Evolutionary conservation across 53 echinoderm and acorn worm species (phyloP).

Genomic region (Mesocentrotus franciscanus): DNA sequence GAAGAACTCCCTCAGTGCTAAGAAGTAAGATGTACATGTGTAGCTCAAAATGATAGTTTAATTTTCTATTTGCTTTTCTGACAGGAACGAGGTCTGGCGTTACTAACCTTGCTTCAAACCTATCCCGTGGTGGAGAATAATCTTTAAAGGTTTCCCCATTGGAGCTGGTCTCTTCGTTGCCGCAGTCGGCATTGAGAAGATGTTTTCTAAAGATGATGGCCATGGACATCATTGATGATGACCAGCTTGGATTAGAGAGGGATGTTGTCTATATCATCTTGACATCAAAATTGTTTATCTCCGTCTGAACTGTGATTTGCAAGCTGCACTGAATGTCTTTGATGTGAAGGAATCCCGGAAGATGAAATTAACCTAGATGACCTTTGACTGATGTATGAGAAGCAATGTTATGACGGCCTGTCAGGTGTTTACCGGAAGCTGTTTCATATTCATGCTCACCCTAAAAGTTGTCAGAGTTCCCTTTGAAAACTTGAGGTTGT

Average conservation of each 20-base stretch:
- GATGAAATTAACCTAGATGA: background rate
- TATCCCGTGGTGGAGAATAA: constrained; percentile 58
- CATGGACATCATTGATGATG: constrained; percentile 78
- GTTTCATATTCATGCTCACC: background rate
- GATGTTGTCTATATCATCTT: constrained; percentile 4
- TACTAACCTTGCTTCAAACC: constrained; percentile 80
- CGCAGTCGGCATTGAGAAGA: constrained; percentile 82
- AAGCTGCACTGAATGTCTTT: constrained; percentile 27
- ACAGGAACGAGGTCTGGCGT: constrained; percentile 96
- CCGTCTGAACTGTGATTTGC: constrained; percentile 55
- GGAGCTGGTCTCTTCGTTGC: constrained; percentile 83
- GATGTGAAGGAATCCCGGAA: background rate
- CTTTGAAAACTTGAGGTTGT: background rate
- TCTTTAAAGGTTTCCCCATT: constrained; percentile 83
- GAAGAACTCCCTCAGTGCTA: too few relatives aligned
- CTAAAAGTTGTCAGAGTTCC: background rate
- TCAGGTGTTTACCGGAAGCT: background rate
- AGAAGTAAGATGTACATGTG: too few relatives aligned
- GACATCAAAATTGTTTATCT: background rate
- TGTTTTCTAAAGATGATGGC: constrained; percentile 72
- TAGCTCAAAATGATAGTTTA: background rate
- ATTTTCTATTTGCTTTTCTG: background rate
- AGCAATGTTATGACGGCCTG: background rate
- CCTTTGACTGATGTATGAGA: background rate
- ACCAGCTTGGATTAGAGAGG: constrained; percentile 45